These are phyloP conservation scores for Drosophila pectinifera DNA, from an alignment of 1,140 invertebrate genomes.

Conservation along the genomic window DNA sequence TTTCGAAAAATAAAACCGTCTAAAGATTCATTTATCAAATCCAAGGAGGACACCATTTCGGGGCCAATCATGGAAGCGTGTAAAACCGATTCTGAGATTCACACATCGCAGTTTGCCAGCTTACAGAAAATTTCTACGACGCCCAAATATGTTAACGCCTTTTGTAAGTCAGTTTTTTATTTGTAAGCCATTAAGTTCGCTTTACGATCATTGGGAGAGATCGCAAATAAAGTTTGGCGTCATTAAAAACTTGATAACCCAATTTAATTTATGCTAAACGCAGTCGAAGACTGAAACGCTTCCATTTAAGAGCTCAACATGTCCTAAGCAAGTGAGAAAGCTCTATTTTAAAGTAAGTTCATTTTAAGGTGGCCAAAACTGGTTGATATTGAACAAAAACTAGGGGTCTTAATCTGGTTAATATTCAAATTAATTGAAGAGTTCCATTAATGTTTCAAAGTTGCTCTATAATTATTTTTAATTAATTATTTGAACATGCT, in stretches of 20 bases:
- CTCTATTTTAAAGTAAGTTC: slow-evolving; percentile 9
- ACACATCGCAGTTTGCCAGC: slow-evolving; percentile 1
- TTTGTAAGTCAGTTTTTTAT: slow-evolving; percentile 30
- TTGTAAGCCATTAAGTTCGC: slow-evolving; percentile 24
- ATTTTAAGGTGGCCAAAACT: background rate
- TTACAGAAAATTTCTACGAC: slow-evolving; percentile 7
- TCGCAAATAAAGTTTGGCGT: slow-evolving; percentile 40
- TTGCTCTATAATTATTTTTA: no score
- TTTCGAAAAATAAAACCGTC: slow-evolving; percentile 7
- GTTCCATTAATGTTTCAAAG: background rate
- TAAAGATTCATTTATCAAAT: slow-evolving; percentile 37
- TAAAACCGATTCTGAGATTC: slow-evolving; percentile 6
- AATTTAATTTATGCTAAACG: slow-evolving; percentile 27
- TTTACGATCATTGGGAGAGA: slow-evolving; percentile 39
- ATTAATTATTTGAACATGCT: no score
- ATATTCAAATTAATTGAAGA: background rate
- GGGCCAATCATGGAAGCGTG: slow-evolving; percentile 20
- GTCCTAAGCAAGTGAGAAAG: slow-evolving; percentile 15
- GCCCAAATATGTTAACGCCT: slow-evolving; percentile 8
- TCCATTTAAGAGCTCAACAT: slow-evolving; percentile 8
- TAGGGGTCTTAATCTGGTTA: background rate
- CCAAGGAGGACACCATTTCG: slow-evolving; percentile 31
- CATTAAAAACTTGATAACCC: slow-evolving; percentile 28
- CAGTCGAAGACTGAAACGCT: slow-evolving; percentile 8
- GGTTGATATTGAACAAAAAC: background rate